phyloP scores from a whole-genome alignment of 2,113 vertebrate species.

The Osmerus mordax region DNA sequence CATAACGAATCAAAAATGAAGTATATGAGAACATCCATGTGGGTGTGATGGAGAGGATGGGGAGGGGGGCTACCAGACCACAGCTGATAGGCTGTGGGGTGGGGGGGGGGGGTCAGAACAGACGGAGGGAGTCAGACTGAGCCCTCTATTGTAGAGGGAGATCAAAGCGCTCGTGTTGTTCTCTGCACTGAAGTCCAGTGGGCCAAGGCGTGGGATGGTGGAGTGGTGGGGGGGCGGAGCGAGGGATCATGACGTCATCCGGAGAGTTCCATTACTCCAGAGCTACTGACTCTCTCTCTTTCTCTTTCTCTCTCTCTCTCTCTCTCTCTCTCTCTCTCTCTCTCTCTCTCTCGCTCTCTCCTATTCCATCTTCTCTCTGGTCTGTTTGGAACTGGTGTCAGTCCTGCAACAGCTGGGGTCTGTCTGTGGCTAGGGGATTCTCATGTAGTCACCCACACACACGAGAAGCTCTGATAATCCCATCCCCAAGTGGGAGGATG shows the following conservation, averaged over 20 bases:
- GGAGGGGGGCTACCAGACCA: conserved; percentile 12
- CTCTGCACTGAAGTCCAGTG: conserved; percentile 22
- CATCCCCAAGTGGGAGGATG: conserved; percentile 48
- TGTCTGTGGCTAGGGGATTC: conserved; percentile 15
- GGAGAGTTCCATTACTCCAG: conserved; percentile 57
- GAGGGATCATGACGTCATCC: conserved; percentile 37
- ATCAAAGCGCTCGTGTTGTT: conserved; percentile 55
- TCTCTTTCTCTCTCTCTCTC: conserved; percentile 24
- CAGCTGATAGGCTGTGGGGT: conserved; percentile 19
- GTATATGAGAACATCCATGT: conserved; percentile 12
- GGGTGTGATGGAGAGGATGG: conserved; percentile 35
- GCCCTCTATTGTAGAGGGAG: conserved; percentile 52
- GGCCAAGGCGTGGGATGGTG: conserved; percentile 30
- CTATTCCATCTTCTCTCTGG: neutral
- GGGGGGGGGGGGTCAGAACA: conserved; percentile 38
- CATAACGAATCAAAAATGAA: neutral
- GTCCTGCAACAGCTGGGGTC: conserved; percentile 48
- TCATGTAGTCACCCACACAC: conserved; percentile 22
- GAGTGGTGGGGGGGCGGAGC: conserved; percentile 35
- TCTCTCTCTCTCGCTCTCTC: neutral
- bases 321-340: conserved; percentile 3
- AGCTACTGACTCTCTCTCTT: conserved; percentile 53
- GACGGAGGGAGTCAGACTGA: conserved; percentile 36
- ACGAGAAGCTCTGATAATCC: conserved; percentile 37
- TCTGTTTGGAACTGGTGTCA: neutral